Evolutionary conservation across 2,113 vertebrate species (phyloP), one percentile per base, ranked within the genome.

Genomic region (Neopipo cinnamomea): DNA sequence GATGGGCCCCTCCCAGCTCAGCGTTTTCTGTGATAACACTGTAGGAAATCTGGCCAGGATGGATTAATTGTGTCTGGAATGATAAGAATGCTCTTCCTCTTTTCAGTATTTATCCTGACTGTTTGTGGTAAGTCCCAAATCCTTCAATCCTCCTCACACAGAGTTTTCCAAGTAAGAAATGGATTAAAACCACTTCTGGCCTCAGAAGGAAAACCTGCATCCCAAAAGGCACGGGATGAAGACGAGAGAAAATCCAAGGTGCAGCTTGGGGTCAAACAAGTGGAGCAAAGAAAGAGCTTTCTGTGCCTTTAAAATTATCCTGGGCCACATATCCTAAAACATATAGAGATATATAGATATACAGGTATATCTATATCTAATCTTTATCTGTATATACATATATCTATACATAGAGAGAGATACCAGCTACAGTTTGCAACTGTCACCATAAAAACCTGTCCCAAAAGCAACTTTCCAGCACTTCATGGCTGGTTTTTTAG

Each of bases 381-480:
- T n/a, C n/a, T n/a, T n/a, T n/a, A n/a, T n/a, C n/a, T n/a, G n/a
- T n/a, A n/a, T n/a, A n/a, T n/a, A n/a, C n/a, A n/a, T n/a, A n/a
- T n/a, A n/a, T n/a, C n/a, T n/a, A n/a, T n/a, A n/a, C n/a, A n/a
- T n/a, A n/a, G n/a, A n/a, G n/a, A n/a, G n/a, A n/a, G n/a, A n/a
- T n/a, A n/a, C n/a, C n/a, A 65, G 33, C 68, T n/a, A 6, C 7
- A 2, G 19, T 25, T 4, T 53, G 21, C 37, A 22, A 63, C 0
- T 46, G 49, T 10, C 56, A 30, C 56, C 44, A 25, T 12, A 14
- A 70, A 82, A 67, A 71, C 10, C 42, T 14, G 21, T 24, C 27
- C 33, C 79, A 61, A 50, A 79, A 17, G 61, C 84, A 70, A 7
- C 46, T 68, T 41, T 0, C 21, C 41, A 68, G 56, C 18, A n/a